phyloP scores from a whole-genome alignment of 1,140 invertebrate species.

The Brachionus rubens region DNA sequence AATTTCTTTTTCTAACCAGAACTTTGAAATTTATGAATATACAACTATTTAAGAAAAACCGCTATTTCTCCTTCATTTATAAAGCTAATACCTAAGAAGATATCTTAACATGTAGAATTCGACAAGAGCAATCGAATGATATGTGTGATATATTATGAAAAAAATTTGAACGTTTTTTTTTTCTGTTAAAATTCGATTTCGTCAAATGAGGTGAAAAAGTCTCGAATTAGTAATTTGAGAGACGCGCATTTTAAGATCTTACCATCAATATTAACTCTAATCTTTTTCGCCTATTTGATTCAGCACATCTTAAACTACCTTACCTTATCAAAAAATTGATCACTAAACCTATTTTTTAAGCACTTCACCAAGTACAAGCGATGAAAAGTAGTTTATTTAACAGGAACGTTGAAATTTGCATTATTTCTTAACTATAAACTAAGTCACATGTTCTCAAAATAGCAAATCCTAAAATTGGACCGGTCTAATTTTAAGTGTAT shows the following conservation, averaged over 20 bases:
- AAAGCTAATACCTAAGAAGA: neutral
- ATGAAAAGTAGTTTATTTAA: no score
- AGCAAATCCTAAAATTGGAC: no score
- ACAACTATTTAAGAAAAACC: no score
- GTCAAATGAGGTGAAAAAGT: conserved; percentile 1
- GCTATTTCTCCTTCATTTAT: neutral
- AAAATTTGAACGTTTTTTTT: neutral
- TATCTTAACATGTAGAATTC: neutral
- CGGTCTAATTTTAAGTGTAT: no score
- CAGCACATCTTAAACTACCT: conserved; percentile 11
- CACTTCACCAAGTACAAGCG: no score
- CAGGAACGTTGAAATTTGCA: no score
- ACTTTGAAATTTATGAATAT: no score
- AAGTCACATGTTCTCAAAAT: no score
- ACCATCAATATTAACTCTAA: neutral
- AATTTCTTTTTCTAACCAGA: no score
- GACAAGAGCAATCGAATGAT: neutral
- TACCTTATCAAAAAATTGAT: no score
- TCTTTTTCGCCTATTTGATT: neutral
- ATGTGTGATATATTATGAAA: neutral
- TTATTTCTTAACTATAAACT: no score
- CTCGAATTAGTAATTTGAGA: neutral
- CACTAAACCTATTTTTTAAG: no score
- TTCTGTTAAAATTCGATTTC: neutral
- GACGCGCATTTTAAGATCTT: neutral